A percentile compares a stretch with the other conserved stretches of the same genome.
phyloP scores from a whole-genome alignment of 2,113 vertebrate genomes.

The Sialia sialis region DNA sequence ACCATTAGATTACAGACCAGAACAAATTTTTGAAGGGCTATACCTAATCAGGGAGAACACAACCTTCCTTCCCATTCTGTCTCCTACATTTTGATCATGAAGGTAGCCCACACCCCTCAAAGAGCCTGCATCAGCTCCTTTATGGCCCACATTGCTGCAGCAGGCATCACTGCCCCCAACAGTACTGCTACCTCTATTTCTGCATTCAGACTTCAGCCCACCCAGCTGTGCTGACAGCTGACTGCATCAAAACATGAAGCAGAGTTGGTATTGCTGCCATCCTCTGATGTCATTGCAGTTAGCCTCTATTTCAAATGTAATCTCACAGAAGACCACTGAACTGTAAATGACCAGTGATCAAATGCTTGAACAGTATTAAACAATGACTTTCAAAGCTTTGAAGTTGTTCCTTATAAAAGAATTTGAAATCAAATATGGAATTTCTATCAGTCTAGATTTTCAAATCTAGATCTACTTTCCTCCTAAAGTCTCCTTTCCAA shows the following conservation, averaged over 20 bases:
- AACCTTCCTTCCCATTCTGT: neutral
- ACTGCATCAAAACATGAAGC: neutral
- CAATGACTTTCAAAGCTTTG: neutral
- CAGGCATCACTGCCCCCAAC: neutral
- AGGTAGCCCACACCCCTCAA: neutral
- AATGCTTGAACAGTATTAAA: neutral
- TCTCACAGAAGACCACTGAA: neutral
- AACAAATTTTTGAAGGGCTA: neutral
- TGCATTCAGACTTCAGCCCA: neutral
- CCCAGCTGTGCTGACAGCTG: neutral
- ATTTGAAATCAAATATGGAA: neutral
- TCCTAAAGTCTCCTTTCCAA: neutral
- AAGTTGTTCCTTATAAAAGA: neutral
- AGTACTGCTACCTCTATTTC: neutral
- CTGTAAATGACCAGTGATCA: neutral
- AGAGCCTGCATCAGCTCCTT: neutral
- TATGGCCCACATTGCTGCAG: neutral
- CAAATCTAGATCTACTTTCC: neutral
- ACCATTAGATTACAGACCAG: neutral
- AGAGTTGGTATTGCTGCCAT: neutral
- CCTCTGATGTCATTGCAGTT: neutral
- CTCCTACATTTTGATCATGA: neutral
- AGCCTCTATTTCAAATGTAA: neutral
- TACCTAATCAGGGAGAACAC: neutral
- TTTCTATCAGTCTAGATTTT: neutral